Base-by-base conservation (phyloP, 2,888 invertebrate genomes). In the Eristalis intricaria region DNA sequence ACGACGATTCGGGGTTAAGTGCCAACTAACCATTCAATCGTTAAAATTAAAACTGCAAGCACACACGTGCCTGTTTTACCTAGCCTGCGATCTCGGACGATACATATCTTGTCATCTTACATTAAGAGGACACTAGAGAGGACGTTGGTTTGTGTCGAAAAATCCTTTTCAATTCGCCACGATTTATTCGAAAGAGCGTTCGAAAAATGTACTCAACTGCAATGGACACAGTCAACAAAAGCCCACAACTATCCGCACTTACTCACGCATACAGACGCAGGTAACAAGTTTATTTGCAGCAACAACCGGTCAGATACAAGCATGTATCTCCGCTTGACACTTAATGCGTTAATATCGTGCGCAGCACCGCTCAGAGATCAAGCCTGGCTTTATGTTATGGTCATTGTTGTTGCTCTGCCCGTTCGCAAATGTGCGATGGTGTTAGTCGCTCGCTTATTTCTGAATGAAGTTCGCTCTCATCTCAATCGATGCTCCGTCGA, bases 381-480 rank as follows among this genome's bases (percentile, higher is more conserved):
- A 83, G 74, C 78, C 56, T 83, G 63, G 66, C 64, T 77, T 81
- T 82, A 61, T 19, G 60, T 64, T 70, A 10, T 32, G 61, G 68
- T 50, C 66, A 66, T 77, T 65, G 38, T 65, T 76, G 78, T 79
- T 79, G 87, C 68, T 73, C 7, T 50, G 19, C 2, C 38, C 38
- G 38, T 2, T 38, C 13, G 38, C 38, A 38, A 56, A 56, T 60
- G 26, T 50, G 50, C 8, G 23, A 13, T 26, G 11, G 60, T 69
- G 50, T 68, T 38, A 64, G 38, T 65, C 19, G 40, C 43, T 65
- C 63, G 68, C 43, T 43, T 35, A 38, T 77, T 38, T 87, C 40
- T 79, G 68, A 83, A 83, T 83, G 79, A 84, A 84, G 65, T 75
- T 83, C 76, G 79, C 84, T 79, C 87, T 87, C 84, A 84, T 87